A percentile compares a stretch with the other conserved stretches of the same genome.
Conservation (phyloP, 1,140 invertebrate species). For the Chionoecetes opilio region DNA sequence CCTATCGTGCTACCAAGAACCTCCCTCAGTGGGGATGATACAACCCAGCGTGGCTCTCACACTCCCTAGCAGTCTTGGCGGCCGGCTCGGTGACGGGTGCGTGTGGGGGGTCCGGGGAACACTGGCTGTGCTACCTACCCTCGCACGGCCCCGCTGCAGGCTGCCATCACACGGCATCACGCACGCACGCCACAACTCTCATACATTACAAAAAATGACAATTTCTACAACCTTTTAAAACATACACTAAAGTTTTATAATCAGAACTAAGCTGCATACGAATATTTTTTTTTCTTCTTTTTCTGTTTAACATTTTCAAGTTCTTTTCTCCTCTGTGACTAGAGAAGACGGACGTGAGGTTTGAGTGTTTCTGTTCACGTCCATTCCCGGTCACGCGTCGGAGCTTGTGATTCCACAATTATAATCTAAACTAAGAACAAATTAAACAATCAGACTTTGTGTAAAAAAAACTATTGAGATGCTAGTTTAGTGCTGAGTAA, state of each 20-base stretch:
- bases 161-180: constrained; percentile 63
- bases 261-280: background rate
- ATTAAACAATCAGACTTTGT: background rate
- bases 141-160: constrained; percentile 59
- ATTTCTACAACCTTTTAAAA: background rate
- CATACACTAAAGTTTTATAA: background rate
- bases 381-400: background rate
- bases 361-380: background rate
- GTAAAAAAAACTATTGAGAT: background rate
- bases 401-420: background rate
- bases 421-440: constrained; percentile 22
- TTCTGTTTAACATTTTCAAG: too few relatives aligned
- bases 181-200: background rate
- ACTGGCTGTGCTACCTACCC: constrained; percentile 36
- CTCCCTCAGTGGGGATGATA: constrained; percentile 14
- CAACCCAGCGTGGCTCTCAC: constrained; percentile 59
- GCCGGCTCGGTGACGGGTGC: constrained; percentile 31
- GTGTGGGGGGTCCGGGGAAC: constrained; percentile 13
- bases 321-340: background rate
- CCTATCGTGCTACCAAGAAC: background rate
- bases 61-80: constrained; percentile 68
- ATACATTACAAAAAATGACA: background rate
- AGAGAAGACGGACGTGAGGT: background rate
- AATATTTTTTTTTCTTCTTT: too few relatives aligned
- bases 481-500: background rate